Percentiles rank a stretch among this genome's conserved stretches.
Evolutionary conservation across 2,113 vertebrate species (phyloP).

Genomic region (Hemichromis elongatus): DNA sequence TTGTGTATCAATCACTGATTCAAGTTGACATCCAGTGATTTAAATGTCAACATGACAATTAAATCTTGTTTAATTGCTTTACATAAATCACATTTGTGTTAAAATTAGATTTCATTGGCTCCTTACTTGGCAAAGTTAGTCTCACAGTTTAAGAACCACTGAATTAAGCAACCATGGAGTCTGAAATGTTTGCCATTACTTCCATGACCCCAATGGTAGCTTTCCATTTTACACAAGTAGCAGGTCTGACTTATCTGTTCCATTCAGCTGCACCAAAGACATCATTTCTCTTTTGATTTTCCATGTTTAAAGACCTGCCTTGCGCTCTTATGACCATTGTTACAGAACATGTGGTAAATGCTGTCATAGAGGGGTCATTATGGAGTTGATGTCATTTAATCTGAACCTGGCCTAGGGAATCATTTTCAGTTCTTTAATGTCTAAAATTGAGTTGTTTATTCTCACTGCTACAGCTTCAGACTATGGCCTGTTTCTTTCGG

Average conservation of each 20-base stretch:
- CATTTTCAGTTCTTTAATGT: neutral
- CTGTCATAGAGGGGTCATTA: neutral
- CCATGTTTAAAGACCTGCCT: neutral
- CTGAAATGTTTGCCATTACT: neutral
- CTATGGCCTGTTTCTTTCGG: slow-evolving; percentile 89
- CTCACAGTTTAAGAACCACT: neutral
- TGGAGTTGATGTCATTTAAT: neutral
- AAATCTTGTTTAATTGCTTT: neutral
- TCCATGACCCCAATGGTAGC: neutral
- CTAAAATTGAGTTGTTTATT: neutral
- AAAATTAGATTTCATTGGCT: neutral
- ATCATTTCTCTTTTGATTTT: neutral
- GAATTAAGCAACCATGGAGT: neutral
- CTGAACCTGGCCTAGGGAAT: neutral
- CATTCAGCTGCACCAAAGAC: neutral
- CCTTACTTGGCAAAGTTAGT: neutral
- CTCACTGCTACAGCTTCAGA: slow-evolving; percentile 80
- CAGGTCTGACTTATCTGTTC: neutral
- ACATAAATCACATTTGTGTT: neutral
- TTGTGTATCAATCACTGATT: neutral
- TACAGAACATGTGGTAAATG: neutral
- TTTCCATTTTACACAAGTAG: neutral
- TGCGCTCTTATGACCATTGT: accelerated
- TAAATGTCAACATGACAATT: neutral
- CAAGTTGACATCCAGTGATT: neutral